These are phyloP conservation scores for Adineta ricciae DNA, from an alignment of 2,888 invertebrate species.

Conservation along the genomic window DNA sequence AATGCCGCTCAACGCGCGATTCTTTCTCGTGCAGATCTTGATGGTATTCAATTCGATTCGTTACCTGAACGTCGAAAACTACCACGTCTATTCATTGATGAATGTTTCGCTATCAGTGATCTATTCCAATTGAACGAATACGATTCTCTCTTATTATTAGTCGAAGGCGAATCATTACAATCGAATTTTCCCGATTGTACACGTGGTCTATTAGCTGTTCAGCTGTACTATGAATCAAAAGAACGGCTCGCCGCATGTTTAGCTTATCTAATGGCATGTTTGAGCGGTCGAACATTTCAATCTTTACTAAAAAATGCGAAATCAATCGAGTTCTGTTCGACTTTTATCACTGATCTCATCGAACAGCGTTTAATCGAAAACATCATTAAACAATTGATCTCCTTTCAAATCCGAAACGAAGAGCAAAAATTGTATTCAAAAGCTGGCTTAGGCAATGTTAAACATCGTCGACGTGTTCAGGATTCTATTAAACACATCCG, in stretches of 20 bases:
- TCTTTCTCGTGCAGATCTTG: not conserved
- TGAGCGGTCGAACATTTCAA: constrained; percentile 14
- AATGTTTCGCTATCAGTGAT: constrained; percentile 19
- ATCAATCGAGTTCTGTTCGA: not conserved
- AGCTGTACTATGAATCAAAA: constrained; percentile 17
- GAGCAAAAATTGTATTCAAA: constrained; percentile 14
- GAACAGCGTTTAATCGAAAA: not conserved
- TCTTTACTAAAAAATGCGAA: not conserved
- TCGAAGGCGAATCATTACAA: constrained; percentile 12
- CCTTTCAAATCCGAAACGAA: not conserved
- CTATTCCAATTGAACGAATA: constrained; percentile 7
- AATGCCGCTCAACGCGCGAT: not conserved
- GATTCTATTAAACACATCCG: constrained; percentile 6
- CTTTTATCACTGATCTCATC: not conserved
- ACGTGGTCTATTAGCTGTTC: constrained; percentile 16
- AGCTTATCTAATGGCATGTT: constrained; percentile 10
- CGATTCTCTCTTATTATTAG: not conserved
- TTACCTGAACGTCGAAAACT: constrained; percentile 14
- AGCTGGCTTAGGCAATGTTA: constrained; percentile 14
- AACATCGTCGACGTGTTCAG: constrained; percentile 12
- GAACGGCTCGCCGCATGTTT: constrained; percentile 13
- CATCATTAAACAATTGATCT: not conserved
- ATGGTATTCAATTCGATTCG: constrained; percentile 8
- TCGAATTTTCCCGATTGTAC: not conserved
- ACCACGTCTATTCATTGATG: constrained; percentile 1